Percentiles rank a stretch among this genome's conserved stretches.
These are phyloP conservation scores for Gila robusta DNA, from an alignment of 2,797 vertebrate species.

Conservation along the genomic window DNA sequence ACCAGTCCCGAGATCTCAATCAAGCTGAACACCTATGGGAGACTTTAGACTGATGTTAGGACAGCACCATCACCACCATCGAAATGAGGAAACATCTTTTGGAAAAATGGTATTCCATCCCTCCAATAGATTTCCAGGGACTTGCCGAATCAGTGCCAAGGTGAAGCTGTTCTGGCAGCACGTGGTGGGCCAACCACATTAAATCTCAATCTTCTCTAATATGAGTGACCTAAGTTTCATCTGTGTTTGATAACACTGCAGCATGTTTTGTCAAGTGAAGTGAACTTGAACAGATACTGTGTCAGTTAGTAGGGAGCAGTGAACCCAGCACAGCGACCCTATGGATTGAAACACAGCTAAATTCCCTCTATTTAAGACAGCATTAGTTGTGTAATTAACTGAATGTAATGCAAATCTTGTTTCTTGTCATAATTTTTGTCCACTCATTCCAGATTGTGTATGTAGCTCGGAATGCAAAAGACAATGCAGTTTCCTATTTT, in stretches of 20 bases:
- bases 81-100: background rate
- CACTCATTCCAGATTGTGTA: conserved; percentile 75
- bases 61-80: background rate
- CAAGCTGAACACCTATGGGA: background rate
- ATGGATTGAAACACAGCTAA: background rate
- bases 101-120: background rate
- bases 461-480: conserved; percentile 89
- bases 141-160: background rate
- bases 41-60: background rate
- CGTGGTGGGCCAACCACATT: background rate
- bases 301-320: background rate
- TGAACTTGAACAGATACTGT: background rate
- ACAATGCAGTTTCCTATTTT: conserved; percentile 86
- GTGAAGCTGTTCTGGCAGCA: background rate
- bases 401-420: background rate
- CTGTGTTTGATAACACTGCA: background rate
- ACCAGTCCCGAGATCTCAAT: background rate
- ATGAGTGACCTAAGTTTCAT: background rate
- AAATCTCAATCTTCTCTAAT: background rate
- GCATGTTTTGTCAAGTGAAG: background rate
- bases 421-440: background rate
- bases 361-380: background rate
- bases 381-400: background rate
- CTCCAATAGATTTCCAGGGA: background rate
- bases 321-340: background rate